phyloP scores from a whole-genome alignment of 2,888 invertebrate genomes.

The Xestia ashworthii region DNA sequence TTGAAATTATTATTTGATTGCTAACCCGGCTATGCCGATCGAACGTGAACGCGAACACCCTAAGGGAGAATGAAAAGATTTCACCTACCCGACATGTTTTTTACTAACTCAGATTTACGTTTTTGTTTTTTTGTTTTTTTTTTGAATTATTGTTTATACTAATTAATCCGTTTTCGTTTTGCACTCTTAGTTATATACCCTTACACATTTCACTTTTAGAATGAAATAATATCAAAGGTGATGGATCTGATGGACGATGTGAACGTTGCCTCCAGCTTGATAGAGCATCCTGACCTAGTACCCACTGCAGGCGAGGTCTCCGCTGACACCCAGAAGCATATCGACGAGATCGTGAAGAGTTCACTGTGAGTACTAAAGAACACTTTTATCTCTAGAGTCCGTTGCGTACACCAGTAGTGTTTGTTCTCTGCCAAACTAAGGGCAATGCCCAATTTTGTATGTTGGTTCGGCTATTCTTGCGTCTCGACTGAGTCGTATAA shows the following conservation, averaged over 20 bases:
- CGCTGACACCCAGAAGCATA: slow-evolving; percentile 61
- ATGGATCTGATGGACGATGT: slow-evolving; percentile 68
- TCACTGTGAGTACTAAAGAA: slow-evolving; percentile 68
- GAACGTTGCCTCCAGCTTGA: slow-evolving; percentile 50
- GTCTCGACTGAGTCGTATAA: too few relatives aligned
- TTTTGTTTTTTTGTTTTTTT: background rate
- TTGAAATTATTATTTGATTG: too few relatives aligned
- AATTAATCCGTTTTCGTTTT: background rate
- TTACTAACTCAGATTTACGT: background rate
- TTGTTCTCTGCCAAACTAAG: too few relatives aligned
- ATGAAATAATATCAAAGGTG: slow-evolving; percentile 59
- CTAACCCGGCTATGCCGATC: too few relatives aligned
- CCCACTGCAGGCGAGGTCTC: slow-evolving; percentile 63
- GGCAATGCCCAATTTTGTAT: too few relatives aligned
- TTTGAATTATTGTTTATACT: background rate
- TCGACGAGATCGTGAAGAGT: slow-evolving; percentile 73
- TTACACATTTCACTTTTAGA: slow-evolving; percentile 59
- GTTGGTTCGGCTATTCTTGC: too few relatives aligned
- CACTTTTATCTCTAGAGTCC: too few relatives aligned
- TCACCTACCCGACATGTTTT: too few relatives aligned
- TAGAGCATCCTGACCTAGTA: slow-evolving; percentile 67
- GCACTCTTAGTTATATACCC: background rate
- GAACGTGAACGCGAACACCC: too few relatives aligned
- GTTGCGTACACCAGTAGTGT: too few relatives aligned
- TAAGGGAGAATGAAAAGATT: too few relatives aligned